phyloP scores from a whole-genome alignment of 2,113 vertebrate genomes.

The Platycercus adscitus region DNA sequence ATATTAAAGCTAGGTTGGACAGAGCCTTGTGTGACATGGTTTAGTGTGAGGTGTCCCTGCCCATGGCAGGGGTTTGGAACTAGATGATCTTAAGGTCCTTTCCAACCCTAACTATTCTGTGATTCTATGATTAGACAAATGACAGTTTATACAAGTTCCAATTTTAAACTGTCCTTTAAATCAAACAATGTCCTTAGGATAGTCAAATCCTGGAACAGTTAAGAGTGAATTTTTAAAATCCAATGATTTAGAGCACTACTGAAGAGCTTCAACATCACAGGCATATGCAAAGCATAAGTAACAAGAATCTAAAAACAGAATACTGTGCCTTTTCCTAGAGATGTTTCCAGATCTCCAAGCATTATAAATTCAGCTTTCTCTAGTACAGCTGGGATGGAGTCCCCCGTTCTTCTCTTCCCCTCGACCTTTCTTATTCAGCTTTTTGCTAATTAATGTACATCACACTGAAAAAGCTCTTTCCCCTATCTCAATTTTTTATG shows the following conservation, averaged over 20 bases:
- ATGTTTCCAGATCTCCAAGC: neutral
- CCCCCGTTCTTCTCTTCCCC: neutral
- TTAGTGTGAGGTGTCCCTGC: too few relatives aligned
- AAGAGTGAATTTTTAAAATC: neutral
- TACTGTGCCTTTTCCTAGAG: neutral
- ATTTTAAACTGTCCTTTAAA: neutral
- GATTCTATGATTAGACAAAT: neutral
- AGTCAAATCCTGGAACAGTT: neutral
- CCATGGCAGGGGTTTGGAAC: too few relatives aligned
- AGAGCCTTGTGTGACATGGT: too few relatives aligned
- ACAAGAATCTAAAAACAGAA: slow-evolving; percentile 19
- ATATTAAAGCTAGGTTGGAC: neutral
- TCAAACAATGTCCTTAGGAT: neutral
- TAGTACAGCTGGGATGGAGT: neutral
- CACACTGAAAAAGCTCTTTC: neutral
- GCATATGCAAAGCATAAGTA: neutral
- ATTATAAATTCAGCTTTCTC: slow-evolving; percentile 5
- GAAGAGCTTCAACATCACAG: neutral
- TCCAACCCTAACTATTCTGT: too few relatives aligned
- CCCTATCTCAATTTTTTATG: neutral
- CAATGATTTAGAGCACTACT: neutral
- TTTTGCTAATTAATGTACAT: neutral
- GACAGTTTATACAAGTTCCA: neutral
- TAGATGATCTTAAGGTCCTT: too few relatives aligned
- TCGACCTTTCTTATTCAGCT: neutral